Evolutionary conservation across 2,888 invertebrate species (phyloP).

Genomic region (Agonopterix heracliana): DNA sequence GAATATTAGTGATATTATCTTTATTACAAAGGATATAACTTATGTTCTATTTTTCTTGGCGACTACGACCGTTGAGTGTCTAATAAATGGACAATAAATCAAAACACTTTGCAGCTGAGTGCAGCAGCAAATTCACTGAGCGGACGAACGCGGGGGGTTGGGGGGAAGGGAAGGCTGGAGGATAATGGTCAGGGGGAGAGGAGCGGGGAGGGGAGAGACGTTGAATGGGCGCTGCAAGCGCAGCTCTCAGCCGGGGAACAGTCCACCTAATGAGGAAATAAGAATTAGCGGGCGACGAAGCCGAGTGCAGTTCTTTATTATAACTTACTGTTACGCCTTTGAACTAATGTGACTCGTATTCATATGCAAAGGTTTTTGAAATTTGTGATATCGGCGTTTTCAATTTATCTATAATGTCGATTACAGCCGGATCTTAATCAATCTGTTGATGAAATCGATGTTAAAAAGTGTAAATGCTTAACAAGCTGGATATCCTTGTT

Average conservation of each 20-base stretch:
- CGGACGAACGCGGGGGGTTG: slow-evolving; percentile 30
- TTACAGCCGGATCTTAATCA: too few species aligned
- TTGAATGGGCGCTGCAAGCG: slow-evolving; percentile 50
- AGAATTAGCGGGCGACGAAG: slow-evolving; percentile 68
- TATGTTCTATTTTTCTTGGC: slow-evolving; percentile 42
- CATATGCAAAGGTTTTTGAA: slow-evolving; percentile 6
- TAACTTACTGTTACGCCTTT: slow-evolving; percentile 7
- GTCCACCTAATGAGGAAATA: slow-evolving; percentile 69
- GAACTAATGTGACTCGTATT: neutral
- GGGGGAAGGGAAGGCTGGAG: slow-evolving; percentile 12
- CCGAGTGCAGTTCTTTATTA: slow-evolving; percentile 59
- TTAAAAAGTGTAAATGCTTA: too few species aligned
- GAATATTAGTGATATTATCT: slow-evolving; percentile 2
- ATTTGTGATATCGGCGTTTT: neutral
- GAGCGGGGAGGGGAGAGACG: slow-evolving; percentile 19
- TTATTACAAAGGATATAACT: slow-evolving; percentile 4
- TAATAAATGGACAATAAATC: slow-evolving; percentile 71
- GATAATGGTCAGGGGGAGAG: neutral
- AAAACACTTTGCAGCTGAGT: slow-evolving; percentile 49
- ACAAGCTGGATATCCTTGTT: too few species aligned
- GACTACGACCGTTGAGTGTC: slow-evolving; percentile 38
- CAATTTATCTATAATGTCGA: too few species aligned
- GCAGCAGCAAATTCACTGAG: slow-evolving; percentile 53
- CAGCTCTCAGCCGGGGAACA: slow-evolving; percentile 35
- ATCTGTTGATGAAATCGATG: too few species aligned